Conservation (phyloP, 30 jellyfish, hydroid and myxozoan genomes). For the Aurelia sp. region DNA sequence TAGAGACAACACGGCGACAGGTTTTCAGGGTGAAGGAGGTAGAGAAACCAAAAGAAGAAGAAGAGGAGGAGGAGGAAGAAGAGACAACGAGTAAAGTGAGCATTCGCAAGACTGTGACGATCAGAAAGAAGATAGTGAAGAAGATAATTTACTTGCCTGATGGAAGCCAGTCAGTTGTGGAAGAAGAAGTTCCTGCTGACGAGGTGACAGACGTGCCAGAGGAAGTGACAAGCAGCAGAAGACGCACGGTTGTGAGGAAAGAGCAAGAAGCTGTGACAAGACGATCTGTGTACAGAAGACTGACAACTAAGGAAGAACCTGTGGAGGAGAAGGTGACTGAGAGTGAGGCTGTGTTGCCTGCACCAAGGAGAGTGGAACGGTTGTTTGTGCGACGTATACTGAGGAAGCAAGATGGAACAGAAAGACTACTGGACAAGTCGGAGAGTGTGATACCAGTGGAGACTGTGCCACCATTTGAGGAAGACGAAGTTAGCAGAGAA, state of each 20-base stretch:
- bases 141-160: slow-evolving; percentile 32
- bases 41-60: not conserved
- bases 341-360: not conserved
- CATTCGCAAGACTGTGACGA: slow-evolving; percentile 2
- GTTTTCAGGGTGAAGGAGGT: slow-evolving; percentile 50
- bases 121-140: slow-evolving; percentile 13
- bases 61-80: slow-evolving; percentile 37
- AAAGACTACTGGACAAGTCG: slow-evolving; percentile 47
- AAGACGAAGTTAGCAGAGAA: slow-evolving; percentile 13
- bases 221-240: slow-evolving; percentile 4
- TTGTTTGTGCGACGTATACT: slow-evolving; percentile 75
- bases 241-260: slow-evolving; percentile 19
- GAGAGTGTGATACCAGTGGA: slow-evolving; percentile 74
- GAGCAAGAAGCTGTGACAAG: slow-evolving; percentile 23
- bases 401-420: slow-evolving; percentile 82
- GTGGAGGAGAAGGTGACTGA: slow-evolving; percentile 48
- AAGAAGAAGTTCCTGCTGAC: slow-evolving; percentile 13
- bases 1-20: slow-evolving; percentile 34
- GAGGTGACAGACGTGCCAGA: slow-evolving; percentile 18
- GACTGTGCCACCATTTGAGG: slow-evolving; percentile 6
- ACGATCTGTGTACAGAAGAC: slow-evolving; percentile 18
- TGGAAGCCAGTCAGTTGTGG: slow-evolving; percentile 38
- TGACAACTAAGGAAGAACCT: not conserved
- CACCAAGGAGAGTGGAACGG: slow-evolving; percentile 72
- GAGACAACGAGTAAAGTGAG: not conserved